These are phyloP conservation scores for Pseudomugil gertrudae DNA, from an alignment of 2,797 vertebrate species.

Conservation along the genomic window DNA sequence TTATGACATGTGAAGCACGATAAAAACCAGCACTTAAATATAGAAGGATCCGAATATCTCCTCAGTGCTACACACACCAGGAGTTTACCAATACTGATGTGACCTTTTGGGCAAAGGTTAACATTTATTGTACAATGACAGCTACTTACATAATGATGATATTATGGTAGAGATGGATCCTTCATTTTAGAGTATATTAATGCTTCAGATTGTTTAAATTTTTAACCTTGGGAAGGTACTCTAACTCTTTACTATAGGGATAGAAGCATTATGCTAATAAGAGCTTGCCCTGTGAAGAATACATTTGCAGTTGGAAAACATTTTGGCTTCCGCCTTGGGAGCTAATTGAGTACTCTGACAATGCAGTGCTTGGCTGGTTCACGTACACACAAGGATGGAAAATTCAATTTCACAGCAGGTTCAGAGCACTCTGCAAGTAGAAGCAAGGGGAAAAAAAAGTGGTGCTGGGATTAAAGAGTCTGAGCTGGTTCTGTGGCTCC, in stretches of 20 bases:
- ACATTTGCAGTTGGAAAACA: slow-evolving; percentile 80
- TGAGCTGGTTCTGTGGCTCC: slow-evolving; percentile 64
- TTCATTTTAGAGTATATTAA: slow-evolving; percentile 20
- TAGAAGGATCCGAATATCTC: slow-evolving; percentile 4
- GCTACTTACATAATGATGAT: slow-evolving; percentile 39
- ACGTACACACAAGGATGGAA: slow-evolving; percentile 75
- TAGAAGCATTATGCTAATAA: slow-evolving; percentile 76
- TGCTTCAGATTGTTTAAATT: slow-evolving; percentile 56
- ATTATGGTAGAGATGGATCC: slow-evolving; percentile 45
- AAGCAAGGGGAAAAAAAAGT: slow-evolving; percentile 63
- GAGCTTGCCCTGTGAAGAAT: slow-evolving; percentile 76
- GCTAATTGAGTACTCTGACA: slow-evolving; percentile 82
- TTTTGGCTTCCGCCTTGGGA: slow-evolving; percentile 81
- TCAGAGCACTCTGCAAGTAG: slow-evolving; percentile 69
- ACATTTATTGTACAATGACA: slow-evolving; percentile 35
- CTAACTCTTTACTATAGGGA: slow-evolving; percentile 58
- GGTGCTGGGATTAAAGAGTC: slow-evolving; percentile 73
- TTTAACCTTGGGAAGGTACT: slow-evolving; percentile 64
- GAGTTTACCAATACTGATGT: slow-evolving; percentile 49
- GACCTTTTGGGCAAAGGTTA: slow-evolving; percentile 55
- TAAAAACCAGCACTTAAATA: slow-evolving; percentile 11
- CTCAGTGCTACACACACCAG: background rate
- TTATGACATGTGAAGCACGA: slow-evolving; percentile 9
- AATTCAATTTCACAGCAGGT: slow-evolving; percentile 83
- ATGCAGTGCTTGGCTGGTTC: slow-evolving; percentile 78